Evolutionary conservation across 2,797 vertebrate genomes (phyloP), one percentile per base, ranked within the genome.

Genomic region (Phoeniculus purpureus): DNA sequence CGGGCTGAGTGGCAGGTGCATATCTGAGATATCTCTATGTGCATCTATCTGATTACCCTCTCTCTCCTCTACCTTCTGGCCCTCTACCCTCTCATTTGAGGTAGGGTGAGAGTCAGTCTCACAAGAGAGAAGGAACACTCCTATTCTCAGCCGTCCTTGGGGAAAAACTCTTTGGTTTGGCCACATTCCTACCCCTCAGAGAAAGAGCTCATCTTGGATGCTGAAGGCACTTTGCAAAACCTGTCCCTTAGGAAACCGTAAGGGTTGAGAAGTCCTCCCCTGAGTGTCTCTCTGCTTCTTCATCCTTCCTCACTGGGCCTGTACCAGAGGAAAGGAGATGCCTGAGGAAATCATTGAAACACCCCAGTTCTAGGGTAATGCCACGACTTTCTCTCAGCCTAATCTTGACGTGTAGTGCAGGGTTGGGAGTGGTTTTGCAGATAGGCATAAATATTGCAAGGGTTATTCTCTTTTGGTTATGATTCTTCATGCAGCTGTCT

Each of bases 41-140:
- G 21, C 55, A 92, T 81, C 90, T 95, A 89, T 96, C 94, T 94
- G 93, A 96, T 94, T 73, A 78, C 29, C 74, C 48, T 79, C 68
- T 68, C 71, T 86, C 72, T 23, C 43, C 52, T 43, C 14, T 43
- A 43, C 43, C 43, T 43, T 43, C 43, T 43, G 13, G 43, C 10
- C 43, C 68, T 68, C 71, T 84, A 72, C 23, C 43, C 52, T 88
- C 45, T 91, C 21, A 23, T 80, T 65, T 52, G 65, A 34, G 16
- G 5, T 65, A 54, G 15, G 21, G 7, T 68, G 10, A 47, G 48
- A 81, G 12, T 17, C 0, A 0, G 26, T 54, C 47, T 90, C 31
- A 12, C 21, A 45, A 59, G 47, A 84, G 37, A 86, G 25, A 27
- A 62, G 70, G 71, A 86, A 55, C 32, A 37, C 37, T 37, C 74